These are phyloP conservation scores for Notiomystis cincta DNA, from an alignment of 2,113 vertebrate genomes.

Conservation along the genomic window DNA sequence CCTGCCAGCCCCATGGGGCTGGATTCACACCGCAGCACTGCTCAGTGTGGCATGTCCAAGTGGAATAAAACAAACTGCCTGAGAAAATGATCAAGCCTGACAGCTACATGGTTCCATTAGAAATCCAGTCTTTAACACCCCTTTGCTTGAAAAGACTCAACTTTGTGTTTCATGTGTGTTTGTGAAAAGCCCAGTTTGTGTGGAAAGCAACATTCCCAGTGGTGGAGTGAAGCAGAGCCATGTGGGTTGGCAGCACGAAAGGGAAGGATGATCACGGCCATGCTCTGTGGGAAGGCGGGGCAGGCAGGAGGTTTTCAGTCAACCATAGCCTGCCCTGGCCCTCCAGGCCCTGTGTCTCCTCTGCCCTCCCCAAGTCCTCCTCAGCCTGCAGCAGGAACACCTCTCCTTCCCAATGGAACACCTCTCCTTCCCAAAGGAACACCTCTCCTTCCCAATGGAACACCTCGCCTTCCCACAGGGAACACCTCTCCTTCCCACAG, in stretches of 20 bases:
- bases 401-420: neutral
- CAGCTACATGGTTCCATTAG: neutral
- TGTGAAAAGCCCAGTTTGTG: neutral
- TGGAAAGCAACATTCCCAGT: neutral
- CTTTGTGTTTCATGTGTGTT: neutral
- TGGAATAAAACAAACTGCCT: neutral
- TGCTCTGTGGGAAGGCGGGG: neutral
- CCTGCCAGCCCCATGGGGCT: neutral
- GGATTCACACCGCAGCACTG: neutral
- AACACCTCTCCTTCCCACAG: neutral
- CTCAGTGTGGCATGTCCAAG: neutral
- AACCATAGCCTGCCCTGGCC: neutral
- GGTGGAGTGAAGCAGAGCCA: neutral
- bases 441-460: neutral
- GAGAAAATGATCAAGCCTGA: neutral
- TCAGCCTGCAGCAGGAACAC: neutral
- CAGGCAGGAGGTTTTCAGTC: neutral
- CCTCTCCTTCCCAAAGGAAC: neutral
- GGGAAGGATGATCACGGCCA: neutral
- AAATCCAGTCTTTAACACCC: neutral
- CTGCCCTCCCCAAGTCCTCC: neutral
- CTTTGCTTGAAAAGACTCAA: accelerated
- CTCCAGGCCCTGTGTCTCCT: accelerated
- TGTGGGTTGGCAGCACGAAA: accelerated
- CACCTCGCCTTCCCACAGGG: neutral